Evolutionary conservation across 1,140 invertebrate species (phyloP).

Genomic region (Adoxophyes honmai): DNA sequence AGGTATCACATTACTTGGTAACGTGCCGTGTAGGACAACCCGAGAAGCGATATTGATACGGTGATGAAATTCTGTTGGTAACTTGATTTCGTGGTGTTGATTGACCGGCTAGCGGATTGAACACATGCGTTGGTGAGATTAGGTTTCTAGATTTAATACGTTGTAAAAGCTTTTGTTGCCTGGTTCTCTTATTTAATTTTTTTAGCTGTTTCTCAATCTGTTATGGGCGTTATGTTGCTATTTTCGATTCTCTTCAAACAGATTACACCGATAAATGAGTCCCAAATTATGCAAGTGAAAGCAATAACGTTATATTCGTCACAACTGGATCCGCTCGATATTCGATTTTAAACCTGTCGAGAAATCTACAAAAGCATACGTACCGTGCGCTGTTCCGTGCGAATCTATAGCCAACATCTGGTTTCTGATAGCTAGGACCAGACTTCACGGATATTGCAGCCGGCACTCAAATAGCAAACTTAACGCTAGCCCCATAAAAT

Average conservation of each 20-base stretch:
- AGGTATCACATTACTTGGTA: slow-evolving; percentile 16
- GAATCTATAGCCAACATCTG: slow-evolving; percentile 14
- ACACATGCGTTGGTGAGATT: not conserved
- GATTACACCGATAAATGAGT: too few relatives aligned
- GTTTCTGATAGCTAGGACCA: slow-evolving; percentile 9
- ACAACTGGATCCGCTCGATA: not conserved
- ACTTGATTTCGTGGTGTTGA: slow-evolving; percentile 11
- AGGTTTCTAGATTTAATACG: too few relatives aligned
- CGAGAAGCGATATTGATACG: slow-evolving; percentile 5
- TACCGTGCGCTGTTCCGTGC: not conserved
- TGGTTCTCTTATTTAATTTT: too few relatives aligned
- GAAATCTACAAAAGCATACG: not conserved
- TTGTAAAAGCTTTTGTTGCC: too few relatives aligned
- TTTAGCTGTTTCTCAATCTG: too few relatives aligned
- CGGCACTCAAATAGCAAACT: slow-evolving; percentile 21
- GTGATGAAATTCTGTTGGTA: slow-evolving; percentile 12
- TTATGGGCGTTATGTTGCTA: too few relatives aligned
- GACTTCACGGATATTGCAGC: slow-evolving; percentile 10
- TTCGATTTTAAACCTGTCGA: not conserved
- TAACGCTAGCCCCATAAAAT: slow-evolving; percentile 17
- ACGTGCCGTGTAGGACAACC: slow-evolving; percentile 14
- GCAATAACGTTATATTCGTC: too few relatives aligned
- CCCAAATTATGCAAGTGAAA: too few relatives aligned
- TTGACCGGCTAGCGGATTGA: not conserved
- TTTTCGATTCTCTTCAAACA: too few relatives aligned